A percentile compares a stretch with the other conserved stretches of the same genome.
Evolutionary conservation across 2,888 invertebrate species (phyloP).

Genomic region (Gortyna flavago): DNA sequence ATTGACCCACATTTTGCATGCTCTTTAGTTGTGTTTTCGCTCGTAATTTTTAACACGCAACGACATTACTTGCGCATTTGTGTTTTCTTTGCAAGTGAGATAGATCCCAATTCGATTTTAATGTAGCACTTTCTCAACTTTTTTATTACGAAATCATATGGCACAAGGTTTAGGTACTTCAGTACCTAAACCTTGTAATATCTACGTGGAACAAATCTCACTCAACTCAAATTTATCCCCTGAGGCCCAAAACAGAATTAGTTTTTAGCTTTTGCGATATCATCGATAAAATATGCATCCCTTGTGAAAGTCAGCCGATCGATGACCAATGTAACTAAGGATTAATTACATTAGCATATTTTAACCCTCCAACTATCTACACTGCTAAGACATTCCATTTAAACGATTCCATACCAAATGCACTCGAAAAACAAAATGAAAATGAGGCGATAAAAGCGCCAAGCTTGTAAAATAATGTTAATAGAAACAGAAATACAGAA

Average conservation of each 20-base stretch:
- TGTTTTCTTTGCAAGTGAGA: slow-evolving; percentile 1
- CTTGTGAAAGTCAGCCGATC: slow-evolving; percentile 31
- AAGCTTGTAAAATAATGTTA: slow-evolving; percentile 55
- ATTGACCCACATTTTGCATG: slow-evolving; percentile 57
- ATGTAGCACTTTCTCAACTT: slow-evolving; percentile 1
- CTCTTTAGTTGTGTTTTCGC: slow-evolving; percentile 41
- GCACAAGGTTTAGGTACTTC: not conserved
- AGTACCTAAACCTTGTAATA: no score
- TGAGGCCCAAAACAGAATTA: slow-evolving; percentile 30
- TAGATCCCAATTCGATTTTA: slow-evolving; percentile 20
- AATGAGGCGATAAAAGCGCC: slow-evolving; percentile 46
- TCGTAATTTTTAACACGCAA: slow-evolving; percentile 25
- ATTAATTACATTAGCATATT: slow-evolving; percentile 62
- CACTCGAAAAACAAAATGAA: slow-evolving; percentile 56
- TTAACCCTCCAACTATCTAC: slow-evolving; percentile 34
- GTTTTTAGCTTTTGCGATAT: slow-evolving; percentile 36
- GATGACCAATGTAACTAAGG: slow-evolving; percentile 34
- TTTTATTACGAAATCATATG: not conserved
- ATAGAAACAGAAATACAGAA: slow-evolving; percentile 56
- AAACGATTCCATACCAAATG: slow-evolving; percentile 48
- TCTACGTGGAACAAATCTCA: slow-evolving; percentile 1
- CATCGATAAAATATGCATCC: slow-evolving; percentile 51
- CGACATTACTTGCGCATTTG: slow-evolving; percentile 23
- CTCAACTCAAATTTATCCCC: slow-evolving; percentile 8
- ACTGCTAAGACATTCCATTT: slow-evolving; percentile 36